These are phyloP conservation scores for Papilio polytes DNA, from an alignment of 1,140 invertebrate genomes.

Conservation along the genomic window DNA sequence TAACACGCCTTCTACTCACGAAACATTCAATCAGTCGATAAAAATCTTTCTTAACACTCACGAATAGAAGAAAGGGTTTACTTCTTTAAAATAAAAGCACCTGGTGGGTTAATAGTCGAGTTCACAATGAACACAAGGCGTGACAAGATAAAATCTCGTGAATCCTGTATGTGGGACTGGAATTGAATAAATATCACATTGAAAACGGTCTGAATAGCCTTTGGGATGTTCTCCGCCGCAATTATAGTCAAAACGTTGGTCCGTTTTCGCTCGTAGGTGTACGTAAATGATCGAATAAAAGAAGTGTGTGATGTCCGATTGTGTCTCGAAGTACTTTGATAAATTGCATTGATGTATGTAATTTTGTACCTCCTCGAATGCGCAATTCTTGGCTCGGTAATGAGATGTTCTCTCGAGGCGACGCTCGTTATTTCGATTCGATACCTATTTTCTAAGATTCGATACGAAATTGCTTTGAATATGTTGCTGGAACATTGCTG, in stretches of 20 bases:
- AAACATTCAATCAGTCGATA: slow-evolving; percentile 30
- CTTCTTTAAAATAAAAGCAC: slow-evolving; percentile 62
- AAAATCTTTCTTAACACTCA: slow-evolving; percentile 59
- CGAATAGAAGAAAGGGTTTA: slow-evolving; percentile 49
- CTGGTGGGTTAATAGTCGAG: slow-evolving; percentile 58
- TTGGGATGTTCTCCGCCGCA: slow-evolving; percentile 70
- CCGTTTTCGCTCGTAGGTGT: slow-evolving; percentile 57
- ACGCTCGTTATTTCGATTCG: slow-evolving; percentile 54
- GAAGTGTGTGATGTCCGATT: slow-evolving; percentile 54
- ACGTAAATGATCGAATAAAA: slow-evolving; percentile 51
- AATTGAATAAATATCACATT: slow-evolving; percentile 75
- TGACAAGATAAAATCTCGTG: slow-evolving; percentile 76
- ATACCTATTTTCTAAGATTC: slow-evolving; percentile 42
- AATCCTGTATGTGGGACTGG: slow-evolving; percentile 62
- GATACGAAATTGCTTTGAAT: slow-evolving; percentile 55
- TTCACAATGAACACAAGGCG: slow-evolving; percentile 68
- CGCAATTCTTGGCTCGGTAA: slow-evolving; percentile 51
- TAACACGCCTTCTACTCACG: not conserved
- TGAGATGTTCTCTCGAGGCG: slow-evolving; percentile 57
- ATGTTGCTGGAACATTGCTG: slow-evolving; percentile 42
- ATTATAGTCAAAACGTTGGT: slow-evolving; percentile 61
- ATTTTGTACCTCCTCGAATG: slow-evolving; percentile 69
- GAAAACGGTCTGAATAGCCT: slow-evolving; percentile 71
- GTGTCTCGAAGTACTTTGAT: slow-evolving; percentile 54
- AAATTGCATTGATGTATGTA: slow-evolving; percentile 60